Conservation (phyloP, 2,888 invertebrate species). For the Drosophila melanosoma region DNA sequence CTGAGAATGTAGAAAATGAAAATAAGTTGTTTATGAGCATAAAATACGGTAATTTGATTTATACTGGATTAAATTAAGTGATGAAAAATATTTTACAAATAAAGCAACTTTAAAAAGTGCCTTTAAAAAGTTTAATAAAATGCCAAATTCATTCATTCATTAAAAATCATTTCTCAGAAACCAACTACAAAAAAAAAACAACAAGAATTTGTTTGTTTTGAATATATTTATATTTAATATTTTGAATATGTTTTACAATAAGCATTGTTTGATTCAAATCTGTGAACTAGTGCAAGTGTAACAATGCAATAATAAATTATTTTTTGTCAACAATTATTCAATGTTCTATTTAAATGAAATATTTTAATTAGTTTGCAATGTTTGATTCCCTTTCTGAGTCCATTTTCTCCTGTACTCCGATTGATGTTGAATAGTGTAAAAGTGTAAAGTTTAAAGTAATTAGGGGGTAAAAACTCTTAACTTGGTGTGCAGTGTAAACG, state of each 20-base stretch:
- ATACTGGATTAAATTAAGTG: not conserved
- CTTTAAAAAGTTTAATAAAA: not conserved
- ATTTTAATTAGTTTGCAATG: not conserved
- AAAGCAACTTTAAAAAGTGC: not conserved
- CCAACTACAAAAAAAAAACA: not conserved
- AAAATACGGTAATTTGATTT: not conserved
- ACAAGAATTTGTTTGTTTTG: slow-evolving; percentile 18
- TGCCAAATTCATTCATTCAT: not conserved
- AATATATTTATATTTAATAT: slow-evolving; percentile 8
- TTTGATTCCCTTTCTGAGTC: not conserved
- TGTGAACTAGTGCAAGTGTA: not conserved
- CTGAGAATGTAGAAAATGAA: too few relatives aligned
- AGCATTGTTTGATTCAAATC: too few relatives aligned
- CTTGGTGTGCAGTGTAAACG: not conserved
- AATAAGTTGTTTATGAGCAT: not conserved
- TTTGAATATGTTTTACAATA: slow-evolving; percentile 21
- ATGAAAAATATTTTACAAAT: not conserved
- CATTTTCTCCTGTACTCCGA: not conserved
- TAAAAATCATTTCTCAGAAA: not conserved
- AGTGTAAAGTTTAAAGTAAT: slow-evolving; percentile 1
- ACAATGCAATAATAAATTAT: not conserved
- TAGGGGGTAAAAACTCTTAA: slow-evolving; percentile 2
- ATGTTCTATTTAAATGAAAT: not conserved
- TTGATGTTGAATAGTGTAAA: not conserved
- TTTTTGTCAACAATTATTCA: not conserved